Conservation (phyloP, 2,113 vertebrate species). For the Colistium nudipinnis region DNA sequence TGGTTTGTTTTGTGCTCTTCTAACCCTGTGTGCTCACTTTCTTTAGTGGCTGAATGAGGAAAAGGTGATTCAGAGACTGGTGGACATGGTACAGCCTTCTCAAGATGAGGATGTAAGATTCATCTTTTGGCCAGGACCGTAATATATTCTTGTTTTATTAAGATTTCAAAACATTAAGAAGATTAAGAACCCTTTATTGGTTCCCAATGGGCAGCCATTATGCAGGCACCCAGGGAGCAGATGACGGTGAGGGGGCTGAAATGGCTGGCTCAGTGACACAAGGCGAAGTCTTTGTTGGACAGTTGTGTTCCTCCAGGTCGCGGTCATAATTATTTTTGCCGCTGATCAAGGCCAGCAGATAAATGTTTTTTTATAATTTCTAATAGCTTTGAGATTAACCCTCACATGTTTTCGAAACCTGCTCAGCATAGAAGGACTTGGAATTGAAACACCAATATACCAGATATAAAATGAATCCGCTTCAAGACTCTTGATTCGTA, state of each 20-base stretch:
- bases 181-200: too few species aligned
- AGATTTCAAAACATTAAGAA: neutral
- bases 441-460: neutral
- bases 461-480: neutral
- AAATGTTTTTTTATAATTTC: neutral
- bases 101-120: conserved; percentile 98
- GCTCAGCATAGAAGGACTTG: too few species aligned
- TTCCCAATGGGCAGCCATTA: too few species aligned
- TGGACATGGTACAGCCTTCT: conserved; percentile 95
- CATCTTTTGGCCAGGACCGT: neutral
- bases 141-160: neutral
- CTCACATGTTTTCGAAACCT: neutral
- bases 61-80: conserved; percentile 95
- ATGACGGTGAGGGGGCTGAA: too few species aligned
- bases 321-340: too few species aligned
- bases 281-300: too few species aligned
- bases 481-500: neutral
- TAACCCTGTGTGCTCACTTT: neutral
- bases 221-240: too few species aligned
- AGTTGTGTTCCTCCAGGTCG: too few species aligned
- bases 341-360: too few species aligned
- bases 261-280: too few species aligned
- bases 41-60: conserved; percentile 96
- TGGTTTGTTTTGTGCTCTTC: neutral
- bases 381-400: too few species aligned